Percentiles rank a stretch among this genome's conserved stretches.
These are phyloP conservation scores for Stichodactyla mertensii DNA, from an alignment of 64 coral and sea anemone species.

Conservation along the genomic window DNA sequence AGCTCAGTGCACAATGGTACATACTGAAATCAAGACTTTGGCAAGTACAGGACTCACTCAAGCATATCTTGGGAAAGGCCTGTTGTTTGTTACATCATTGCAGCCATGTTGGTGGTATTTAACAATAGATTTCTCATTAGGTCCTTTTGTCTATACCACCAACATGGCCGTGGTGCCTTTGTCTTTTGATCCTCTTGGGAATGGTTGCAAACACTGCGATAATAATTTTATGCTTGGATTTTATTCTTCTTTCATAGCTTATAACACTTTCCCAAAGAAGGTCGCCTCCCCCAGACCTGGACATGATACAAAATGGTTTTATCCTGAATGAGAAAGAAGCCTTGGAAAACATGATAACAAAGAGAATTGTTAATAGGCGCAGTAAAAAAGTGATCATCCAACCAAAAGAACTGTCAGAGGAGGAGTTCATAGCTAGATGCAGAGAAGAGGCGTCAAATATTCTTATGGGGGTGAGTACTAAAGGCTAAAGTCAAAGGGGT, in stretches of 20 bases:
- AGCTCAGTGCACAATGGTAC: too few species aligned
- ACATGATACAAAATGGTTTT: slow-evolving; percentile 89
- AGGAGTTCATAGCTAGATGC: slow-evolving; percentile 74
- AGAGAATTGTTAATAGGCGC: slow-evolving; percentile 74
- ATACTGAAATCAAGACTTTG: too few species aligned
- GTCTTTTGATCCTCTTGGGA: too few species aligned
- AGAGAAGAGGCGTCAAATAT: slow-evolving; percentile 71
- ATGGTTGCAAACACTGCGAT: too few species aligned
- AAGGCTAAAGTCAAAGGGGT: neutral
- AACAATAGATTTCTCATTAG: too few species aligned
- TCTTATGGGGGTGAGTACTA: slow-evolving; percentile 64
- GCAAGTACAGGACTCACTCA: too few species aligned
- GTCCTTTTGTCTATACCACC: too few species aligned
- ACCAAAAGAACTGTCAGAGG: slow-evolving; percentile 53
- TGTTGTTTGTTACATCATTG: too few species aligned
- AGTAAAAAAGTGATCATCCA: slow-evolving; percentile 72
- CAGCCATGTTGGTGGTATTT: too few species aligned
- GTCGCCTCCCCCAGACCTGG: slow-evolving; percentile 83
- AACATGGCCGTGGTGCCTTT: too few species aligned
- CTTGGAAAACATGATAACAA: slow-evolving; percentile 71
- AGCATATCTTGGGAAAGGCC: too few species aligned
- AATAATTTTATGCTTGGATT: neutral
- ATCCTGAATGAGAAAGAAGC: slow-evolving; percentile 81
- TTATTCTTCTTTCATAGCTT: slow-evolving; percentile 44
- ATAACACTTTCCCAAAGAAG: slow-evolving; percentile 63